Evolutionary conservation across 1,140 invertebrate species (phyloP).

Genomic region (Thalassaphorura encarpata): DNA sequence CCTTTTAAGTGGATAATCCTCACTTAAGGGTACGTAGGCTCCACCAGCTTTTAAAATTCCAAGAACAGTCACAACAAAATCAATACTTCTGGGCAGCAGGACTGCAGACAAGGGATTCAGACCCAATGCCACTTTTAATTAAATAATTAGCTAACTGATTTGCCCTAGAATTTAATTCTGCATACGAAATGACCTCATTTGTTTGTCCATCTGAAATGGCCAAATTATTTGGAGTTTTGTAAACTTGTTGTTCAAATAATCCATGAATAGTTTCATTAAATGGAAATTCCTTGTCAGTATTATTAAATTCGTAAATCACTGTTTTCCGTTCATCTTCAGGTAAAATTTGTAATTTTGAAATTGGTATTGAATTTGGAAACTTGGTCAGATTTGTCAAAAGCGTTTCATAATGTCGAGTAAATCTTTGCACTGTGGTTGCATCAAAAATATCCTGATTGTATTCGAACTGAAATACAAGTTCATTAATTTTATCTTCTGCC

Average conservation of each 20-base stretch:
- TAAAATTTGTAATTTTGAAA: neutral
- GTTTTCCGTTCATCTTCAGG: neutral
- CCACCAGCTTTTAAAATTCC: slow-evolving; percentile 7
- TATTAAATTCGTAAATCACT: neutral
- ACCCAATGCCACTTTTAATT: neutral
- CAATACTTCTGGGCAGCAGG: neutral
- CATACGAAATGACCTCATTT: no score
- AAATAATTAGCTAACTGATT: neutral
- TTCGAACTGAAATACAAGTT: neutral
- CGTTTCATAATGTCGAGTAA: neutral
- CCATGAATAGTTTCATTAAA: neutral
- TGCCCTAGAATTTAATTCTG: neutral
- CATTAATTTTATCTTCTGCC: neutral
- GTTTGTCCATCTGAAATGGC: neutral
- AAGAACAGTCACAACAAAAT: neutral
- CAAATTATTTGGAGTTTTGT: neutral
- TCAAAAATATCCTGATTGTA: neutral
- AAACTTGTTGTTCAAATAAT: neutral
- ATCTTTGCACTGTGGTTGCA: neutral
- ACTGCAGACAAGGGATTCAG: neutral
- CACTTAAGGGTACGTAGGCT: slow-evolving; percentile 9
- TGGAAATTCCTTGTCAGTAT: neutral
- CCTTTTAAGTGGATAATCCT: slow-evolving; percentile 1
- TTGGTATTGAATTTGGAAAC: neutral
- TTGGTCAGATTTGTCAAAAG: neutral